Base-by-base conservation (phyloP, 2,797 vertebrate genomes). In the Coccyzus lansbergi region DNA sequence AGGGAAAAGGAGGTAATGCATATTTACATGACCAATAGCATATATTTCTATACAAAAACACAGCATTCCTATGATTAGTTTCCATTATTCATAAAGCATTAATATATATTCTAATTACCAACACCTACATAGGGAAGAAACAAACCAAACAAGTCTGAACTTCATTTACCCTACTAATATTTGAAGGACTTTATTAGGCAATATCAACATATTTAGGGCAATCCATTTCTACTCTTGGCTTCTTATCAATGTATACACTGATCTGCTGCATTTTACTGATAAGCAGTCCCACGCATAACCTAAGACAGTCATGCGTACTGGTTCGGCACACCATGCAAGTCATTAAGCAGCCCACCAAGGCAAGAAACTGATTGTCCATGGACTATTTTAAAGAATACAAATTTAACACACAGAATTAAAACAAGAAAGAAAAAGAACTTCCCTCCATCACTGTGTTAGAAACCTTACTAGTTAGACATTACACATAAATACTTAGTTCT, bases 211-310 rank as follows among this genome's bases (percentile, higher is more conserved):
- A 77, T 75, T 92, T 75, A 93, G 53, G 68, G 49, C 65, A 90
- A 76, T 56, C 17, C 14, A 48, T 71, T 95, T 80, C 62, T 34
- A 55, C 60, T 80, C 42, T 38, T 78, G 55, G 70, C 44, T 44
- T 67, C 74, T 76, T 95, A 93, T 88, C 83, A 93, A 9, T 3
- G 11, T 17, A 71, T 34, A 92, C 86, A 83, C 51, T 19, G 53
- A 83, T 75, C 46, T 87, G 58, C 94, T 93, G 91, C 69, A 36
- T 58, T 83, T 81, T 38, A 76, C 76, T 71, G 89, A 95, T 93
- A 94, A 94, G 79, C 72, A 88, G 72, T 51, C 20, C 52, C 72
- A 77, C 0, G 0, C 31, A 46, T 20, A 77, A 40, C 10, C 40
- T 62, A 33, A 53, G 67, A 60, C 17, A 67, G 59, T 49, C 25